These are phyloP conservation scores for Actinia tenebrosa DNA, from an alignment of 64 coral and sea anemone genomes.

Conservation along the genomic window DNA sequence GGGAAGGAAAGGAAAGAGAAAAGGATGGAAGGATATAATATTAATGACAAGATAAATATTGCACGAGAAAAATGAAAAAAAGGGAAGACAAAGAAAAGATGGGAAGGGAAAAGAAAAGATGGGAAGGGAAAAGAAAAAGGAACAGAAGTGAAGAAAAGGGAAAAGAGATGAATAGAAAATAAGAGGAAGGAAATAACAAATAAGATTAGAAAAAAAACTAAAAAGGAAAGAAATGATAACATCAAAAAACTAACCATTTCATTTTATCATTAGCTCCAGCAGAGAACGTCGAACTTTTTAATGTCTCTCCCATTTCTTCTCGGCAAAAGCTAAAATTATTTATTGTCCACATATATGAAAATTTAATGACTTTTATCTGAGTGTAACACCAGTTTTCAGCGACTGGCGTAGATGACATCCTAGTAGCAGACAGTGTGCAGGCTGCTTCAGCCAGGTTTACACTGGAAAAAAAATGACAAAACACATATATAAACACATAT, in stretches of 20 bases:
- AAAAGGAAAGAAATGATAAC: not conserved
- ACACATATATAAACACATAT: not conserved
- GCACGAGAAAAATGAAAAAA: not conserved
- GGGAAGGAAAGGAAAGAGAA: too few species aligned
- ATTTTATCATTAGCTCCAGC: slow-evolving; percentile 99
- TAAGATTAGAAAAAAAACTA: not conserved
- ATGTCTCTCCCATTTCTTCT: slow-evolving; percentile 97
- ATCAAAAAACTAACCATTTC: slow-evolving; percentile 79
- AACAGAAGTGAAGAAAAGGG: not conserved
- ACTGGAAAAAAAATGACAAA: slow-evolving; percentile 15
- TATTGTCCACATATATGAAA: slow-evolving; percentile 99
- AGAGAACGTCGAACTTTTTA: slow-evolving; percentile 98
- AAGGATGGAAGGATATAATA: too few species aligned
- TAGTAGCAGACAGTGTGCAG: slow-evolving; percentile 67
- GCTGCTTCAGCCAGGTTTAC: slow-evolving; percentile 85
- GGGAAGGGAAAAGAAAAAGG: not conserved
- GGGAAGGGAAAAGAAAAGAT: not conserved
- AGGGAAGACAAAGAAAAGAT: not conserved
- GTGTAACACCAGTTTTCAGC: slow-evolving; percentile 99
- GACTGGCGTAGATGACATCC: slow-evolving; percentile 93
- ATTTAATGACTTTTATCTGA: slow-evolving; percentile 98
- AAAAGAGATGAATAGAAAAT: too few species aligned
- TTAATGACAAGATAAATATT: too few species aligned
- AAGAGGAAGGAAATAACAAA: not conserved
- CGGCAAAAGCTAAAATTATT: slow-evolving; percentile 99